Base-by-base conservation (phyloP, 1,140 invertebrate genomes). In the Potamilus streckersoni region DNA sequence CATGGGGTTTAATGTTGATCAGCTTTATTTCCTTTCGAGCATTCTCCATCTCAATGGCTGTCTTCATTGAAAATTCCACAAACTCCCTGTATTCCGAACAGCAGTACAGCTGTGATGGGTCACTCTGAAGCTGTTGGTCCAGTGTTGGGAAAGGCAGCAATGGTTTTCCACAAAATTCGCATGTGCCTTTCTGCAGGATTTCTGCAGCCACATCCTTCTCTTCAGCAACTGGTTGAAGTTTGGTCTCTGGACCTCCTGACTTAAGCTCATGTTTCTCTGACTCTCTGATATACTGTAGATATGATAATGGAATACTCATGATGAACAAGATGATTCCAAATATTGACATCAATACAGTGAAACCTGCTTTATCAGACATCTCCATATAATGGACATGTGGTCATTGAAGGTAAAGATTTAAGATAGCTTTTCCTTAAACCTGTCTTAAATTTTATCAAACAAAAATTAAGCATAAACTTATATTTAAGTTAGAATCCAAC, bases 11-110 rank as follows among this genome's bases (percentile, higher is more conserved):
- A 31, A 89, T 78, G 71, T 80, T 81, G 69, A 89, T 89, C 67
- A 82, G 73, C 70, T 85, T 80, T 20, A 79, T 79, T 61, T 80
- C 73, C 17, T 78, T 79, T 65, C 73, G 80, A 19, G 79, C 70
- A 56, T 87, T 80, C 59, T 84, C 85, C 70, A 86, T 73, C 14
- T 74, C 74, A 66, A 64, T 74, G 16, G 82, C 75, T 23, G 79
- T 77, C 38, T 73, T 81, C 15, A 82, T 80, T 4, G 86, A 82
- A 77, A 82, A 86, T 58, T 88, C 79, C 4, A 90, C 85, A 80
- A 89, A 89, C 58, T 90, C 86, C 2, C 83, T 73, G 71, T 89
- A 90, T 11, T 85, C 80, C 57, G 86, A 85, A 80, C 89, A 90
- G 70, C 89, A 90, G 74, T 89, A 89, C 57, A 90, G 71, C 58